Base-by-base conservation (phyloP, 30 jellyfish, hydroid and myxozoan species). In the Rhopilema esculentum region DNA sequence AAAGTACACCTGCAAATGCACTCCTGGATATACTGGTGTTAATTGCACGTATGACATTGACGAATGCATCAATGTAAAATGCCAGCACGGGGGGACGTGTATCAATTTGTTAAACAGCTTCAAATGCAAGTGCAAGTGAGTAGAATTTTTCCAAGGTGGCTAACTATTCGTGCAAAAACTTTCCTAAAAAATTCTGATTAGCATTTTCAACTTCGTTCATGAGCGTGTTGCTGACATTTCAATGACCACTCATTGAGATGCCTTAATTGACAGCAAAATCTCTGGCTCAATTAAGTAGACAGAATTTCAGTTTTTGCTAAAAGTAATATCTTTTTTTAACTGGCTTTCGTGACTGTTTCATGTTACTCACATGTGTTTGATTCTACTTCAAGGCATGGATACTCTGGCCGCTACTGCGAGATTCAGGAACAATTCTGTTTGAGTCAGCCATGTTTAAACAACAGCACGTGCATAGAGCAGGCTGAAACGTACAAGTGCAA, bases 71-170 rank as follows among this genome's bases (percentile, higher is more conserved):
- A 79, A 89, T 73, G 91, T 89, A 17, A 83, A 75, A 26, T 94
- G 98, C 72, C 94, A 91, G 26, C 85, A 94, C 80, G 98, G 98
- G 4, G 98, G 97, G 27, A 79, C 95, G 1, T 94, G 98, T 53
- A 65, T 94, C 25, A 97, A 94, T 72, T 78, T 64, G 0, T 33
- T 89, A 29, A 79, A 79, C 66, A 78, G 74, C 0, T 94, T 91
- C 84, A 32, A 89, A 23, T 94, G 98, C 75, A 66, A 73, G 21
- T 94, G 98, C 94, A 85, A 96, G 98, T 94, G n/a, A 52, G 96
- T 61, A 6, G 19, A 49, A 18, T 16, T 72, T 72, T 23, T 2
- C 12, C 57, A 40, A 40, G 6, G 6, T 62, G 20, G 27, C 16
- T 51, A 16, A 26, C 31, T 66, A 2, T 7, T n/a, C n/a, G n/a